A percentile compares a stretch with the other conserved stretches of the same genome.
These are phyloP conservation scores for Mus spretus DNA, from an alignment of 2,797 vertebrate genomes.

Conservation along the genomic window DNA sequence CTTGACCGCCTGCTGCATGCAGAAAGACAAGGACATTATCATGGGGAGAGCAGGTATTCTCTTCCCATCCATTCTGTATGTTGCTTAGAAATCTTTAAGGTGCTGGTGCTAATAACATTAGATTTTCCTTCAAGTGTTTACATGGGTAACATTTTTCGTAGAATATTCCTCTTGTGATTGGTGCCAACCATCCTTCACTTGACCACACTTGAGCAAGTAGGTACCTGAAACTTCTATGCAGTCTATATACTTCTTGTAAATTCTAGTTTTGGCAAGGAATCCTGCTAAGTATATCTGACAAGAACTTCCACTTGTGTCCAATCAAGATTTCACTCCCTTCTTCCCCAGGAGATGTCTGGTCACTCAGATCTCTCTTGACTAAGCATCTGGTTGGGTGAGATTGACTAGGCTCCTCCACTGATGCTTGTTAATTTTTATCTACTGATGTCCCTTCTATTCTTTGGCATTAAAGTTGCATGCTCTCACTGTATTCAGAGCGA, in stretches of 20 bases:
- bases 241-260: neutral
- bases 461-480: neutral
- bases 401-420: neutral
- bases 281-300: neutral
- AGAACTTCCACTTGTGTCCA: neutral
- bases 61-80: neutral
- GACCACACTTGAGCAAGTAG: neutral
- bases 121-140: neutral
- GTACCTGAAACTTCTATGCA: neutral
- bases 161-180: neutral
- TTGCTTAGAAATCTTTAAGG: neutral
- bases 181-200: neutral
- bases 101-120: no score
- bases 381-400: neutral
- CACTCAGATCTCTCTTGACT: neutral
- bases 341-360: neutral
- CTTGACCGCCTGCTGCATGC: neutral
- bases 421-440: neutral
- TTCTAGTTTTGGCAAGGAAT: neutral
- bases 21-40: neutral
- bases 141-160: neutral
- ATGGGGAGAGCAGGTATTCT: fast-evolving
- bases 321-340: no score
- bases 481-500: neutral
- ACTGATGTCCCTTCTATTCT: neutral